Evolutionary conservation across 2,888 invertebrate species (phyloP).

Genomic region (Agrochola circellaris): DNA sequence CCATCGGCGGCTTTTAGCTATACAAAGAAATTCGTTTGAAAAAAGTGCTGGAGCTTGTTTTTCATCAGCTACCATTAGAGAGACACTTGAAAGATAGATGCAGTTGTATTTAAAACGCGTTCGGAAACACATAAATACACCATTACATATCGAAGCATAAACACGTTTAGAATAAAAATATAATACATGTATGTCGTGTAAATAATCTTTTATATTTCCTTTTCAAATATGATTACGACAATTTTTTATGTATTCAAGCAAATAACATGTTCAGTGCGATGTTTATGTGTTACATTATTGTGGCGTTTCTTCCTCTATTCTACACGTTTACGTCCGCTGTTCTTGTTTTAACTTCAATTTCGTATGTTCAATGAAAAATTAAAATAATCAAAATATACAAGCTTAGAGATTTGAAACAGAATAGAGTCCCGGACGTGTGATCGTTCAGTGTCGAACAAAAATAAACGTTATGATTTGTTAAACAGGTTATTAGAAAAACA

Average conservation of each 20-base stretch:
- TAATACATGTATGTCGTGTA: slow-evolving; percentile 40
- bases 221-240: slow-evolving; percentile 61
- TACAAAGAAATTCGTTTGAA: slow-evolving; percentile 73
- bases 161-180: slow-evolving; percentile 42
- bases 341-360: slow-evolving; percentile 76
- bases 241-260: slow-evolving; percentile 62
- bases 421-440: slow-evolving; percentile 87
- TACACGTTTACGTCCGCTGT: slow-evolving; percentile 68
- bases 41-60: slow-evolving; percentile 78
- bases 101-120: slow-evolving; percentile 68
- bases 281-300: slow-evolving; percentile 66
- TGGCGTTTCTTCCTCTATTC: slow-evolving; percentile 61
- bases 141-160: slow-evolving; percentile 41
- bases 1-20: slow-evolving; percentile 83
- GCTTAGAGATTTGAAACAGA: slow-evolving; percentile 88
- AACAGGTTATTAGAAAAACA: slow-evolving; percentile 89
- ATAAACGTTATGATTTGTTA: slow-evolving; percentile 89
- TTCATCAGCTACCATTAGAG: slow-evolving; percentile 86
- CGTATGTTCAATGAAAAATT: slow-evolving; percentile 83
- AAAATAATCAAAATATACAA: slow-evolving; percentile 86
- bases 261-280: slow-evolving; percentile 47
- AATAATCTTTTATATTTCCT: slow-evolving; percentile 66
- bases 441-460: slow-evolving; percentile 87
- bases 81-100: slow-evolving; percentile 87
- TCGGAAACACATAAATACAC: slow-evolving; percentile 51